Evolutionary conservation across 2,797 vertebrate species (phyloP).

Genomic region (Pipistrellus pipistrellus): DNA sequence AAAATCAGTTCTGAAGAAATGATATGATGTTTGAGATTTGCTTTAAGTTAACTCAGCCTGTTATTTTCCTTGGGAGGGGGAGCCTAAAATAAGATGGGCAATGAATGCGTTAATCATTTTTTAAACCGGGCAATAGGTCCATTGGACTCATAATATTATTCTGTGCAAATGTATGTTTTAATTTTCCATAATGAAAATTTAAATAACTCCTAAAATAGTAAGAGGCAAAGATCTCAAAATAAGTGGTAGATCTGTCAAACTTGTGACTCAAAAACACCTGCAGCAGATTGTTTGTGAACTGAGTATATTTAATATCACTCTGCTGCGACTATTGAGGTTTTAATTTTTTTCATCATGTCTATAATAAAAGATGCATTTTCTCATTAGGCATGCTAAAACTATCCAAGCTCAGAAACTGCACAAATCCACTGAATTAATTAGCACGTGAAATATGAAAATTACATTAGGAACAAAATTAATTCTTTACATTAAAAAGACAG

Average conservation of each 20-base stretch:
- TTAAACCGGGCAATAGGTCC: neutral
- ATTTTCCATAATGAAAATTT: constrained; percentile 8
- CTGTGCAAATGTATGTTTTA: neutral
- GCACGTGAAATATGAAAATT: constrained; percentile 48
- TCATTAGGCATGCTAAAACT: constrained; percentile 27
- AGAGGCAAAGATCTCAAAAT: neutral
- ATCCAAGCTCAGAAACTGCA: constrained; percentile 32
- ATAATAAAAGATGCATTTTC: constrained; percentile 45
- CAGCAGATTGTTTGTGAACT: neutral
- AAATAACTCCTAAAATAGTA: constrained; percentile 1
- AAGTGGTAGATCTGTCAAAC: constrained; percentile 8
- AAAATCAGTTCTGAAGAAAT: neutral
- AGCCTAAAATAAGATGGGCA: neutral
- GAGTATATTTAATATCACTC: neutral
- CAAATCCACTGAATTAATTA: constrained; percentile 56
- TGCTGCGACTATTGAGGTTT: neutral
- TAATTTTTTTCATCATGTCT: neutral
- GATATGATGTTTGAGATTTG: neutral
- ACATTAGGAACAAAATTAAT: constrained; percentile 51
- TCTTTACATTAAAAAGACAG: constrained; percentile 25
- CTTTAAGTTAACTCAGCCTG: constrained; percentile 9
- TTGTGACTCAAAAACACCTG: neutral
- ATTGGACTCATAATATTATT: neutral
- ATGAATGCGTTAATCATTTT: neutral
- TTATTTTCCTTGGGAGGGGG: neutral